Base-by-base conservation (phyloP, 2,888 invertebrate genomes). In the Orthonevra nobilis region DNA sequence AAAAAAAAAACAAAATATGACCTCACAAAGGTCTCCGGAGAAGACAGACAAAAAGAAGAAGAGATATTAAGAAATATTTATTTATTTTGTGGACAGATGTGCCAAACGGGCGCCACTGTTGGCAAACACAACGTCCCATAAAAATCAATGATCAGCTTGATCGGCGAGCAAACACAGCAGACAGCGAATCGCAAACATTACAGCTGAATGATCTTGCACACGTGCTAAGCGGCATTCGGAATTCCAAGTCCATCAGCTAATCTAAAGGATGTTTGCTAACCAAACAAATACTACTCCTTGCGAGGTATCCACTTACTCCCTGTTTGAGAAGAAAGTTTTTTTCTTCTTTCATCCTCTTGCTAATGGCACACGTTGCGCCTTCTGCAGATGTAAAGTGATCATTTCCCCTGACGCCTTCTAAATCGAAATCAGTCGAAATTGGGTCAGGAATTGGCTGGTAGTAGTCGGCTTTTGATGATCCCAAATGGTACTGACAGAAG, bases 101-200 rank as follows among this genome's bases (percentile, higher is more conserved):
- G 60, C 60, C 52, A 64, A 64, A 50, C 72, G 34, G 72, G 77
- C 77, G 77, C 77, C 77, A 77, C 64, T 48, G 32, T 54, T 60
- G 32, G 60, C 66, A 74, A 52, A 72, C 40, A 66, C 54, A 19
- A 40, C 26, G 40, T 15, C 10, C 26, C 50, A 32, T 36, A 42
- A 44, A 70, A 23, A 60, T 54, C 77, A 58, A 77, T 66, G 66
- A 77, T 64, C 70, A 54, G 26, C 46, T 36, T 60, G 64, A 66
- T 60, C 56, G 56, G n/a, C n/a, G n/a, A 34, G 40, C 26, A 44
- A 48, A 48, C 34, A 56, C n/a, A 20, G n/a, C 10, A 19, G 26
- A 32, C 44, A 32, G 32, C 34, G n/a, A n/a, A 46, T 60, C 3
- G 46, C 32, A 28, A 20, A 19, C 42, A 28, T 50, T 26, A 50